Evolutionary conservation across 1,140 invertebrate genomes (phyloP), one percentile per base, ranked within the genome.

Genomic region (Dendrolimus kikuchii): DNA sequence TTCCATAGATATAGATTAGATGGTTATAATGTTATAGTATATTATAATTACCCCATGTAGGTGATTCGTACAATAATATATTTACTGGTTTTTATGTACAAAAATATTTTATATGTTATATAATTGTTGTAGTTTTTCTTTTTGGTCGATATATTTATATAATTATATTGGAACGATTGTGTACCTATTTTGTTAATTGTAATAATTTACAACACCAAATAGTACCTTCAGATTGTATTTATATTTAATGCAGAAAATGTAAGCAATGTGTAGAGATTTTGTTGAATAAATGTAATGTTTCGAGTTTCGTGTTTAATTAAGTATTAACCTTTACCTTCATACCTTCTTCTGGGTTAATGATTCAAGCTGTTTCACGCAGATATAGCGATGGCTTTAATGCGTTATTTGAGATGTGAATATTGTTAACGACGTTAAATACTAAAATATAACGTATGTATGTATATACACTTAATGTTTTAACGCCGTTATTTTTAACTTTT

Each of bases 211-310:
- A 77, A 81, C 77, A 81, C 77, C 78, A 80, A 75, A 73, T 74
- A 75, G 72, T 80, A 78, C 71, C 67, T 81, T 64, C 66, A 73
- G 56, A 68, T 72, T 71, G 68, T 60, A 73, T 68, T 65, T 57
- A 70, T 75, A 75, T 78, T 74, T 72, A 71, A 75, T 75, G 66
- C 57, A 56, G 63, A 73, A 69, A 69, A 45, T 84, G 66, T 81
- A 75, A 77, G 66, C 66, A 65, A 70, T 82, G 73, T 82, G 78
- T 85, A 82, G 79, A 71, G 49, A 59, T 85, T 82, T 85, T 81
- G 81, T 85, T 85, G 77, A 85, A 82, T 85, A 85, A 85, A 82
- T 85, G 76, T 85, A 70, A 77, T 85, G 76, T 85, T 85, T 80
- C 69, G 70, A 76, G 67, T 49, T 23, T 53, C 49, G 45, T 46